A percentile compares a stretch with the other conserved stretches of the same genome.
These are phyloP conservation scores for Bos javanicus DNA, from an alignment of 2,113 vertebrate species.

Conservation along the genomic window DNA sequence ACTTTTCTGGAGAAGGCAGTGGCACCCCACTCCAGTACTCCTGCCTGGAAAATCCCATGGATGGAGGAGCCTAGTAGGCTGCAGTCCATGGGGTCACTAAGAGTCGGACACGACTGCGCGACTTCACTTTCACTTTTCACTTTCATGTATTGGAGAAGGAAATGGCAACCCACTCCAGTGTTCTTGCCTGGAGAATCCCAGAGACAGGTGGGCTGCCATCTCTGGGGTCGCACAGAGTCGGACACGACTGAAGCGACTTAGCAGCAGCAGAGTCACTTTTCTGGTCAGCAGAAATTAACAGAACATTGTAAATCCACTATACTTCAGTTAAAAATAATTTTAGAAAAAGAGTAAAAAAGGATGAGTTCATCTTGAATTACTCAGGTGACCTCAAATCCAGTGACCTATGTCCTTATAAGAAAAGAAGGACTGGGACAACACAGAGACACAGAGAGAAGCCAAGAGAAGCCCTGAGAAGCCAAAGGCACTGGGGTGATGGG, in stretches of 20 bases:
- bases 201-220: too few relatives aligned
- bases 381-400: background rate
- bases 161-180: too few relatives aligned
- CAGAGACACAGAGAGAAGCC: background rate
- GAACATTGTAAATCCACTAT: background rate
- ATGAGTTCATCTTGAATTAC: background rate
- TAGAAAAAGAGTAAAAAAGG: background rate
- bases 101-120: too few relatives aligned
- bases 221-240: too few relatives aligned
- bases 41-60: too few relatives aligned
- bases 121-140: too few relatives aligned
- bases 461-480: background rate
- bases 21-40: too few relatives aligned
- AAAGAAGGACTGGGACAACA: background rate
- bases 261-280: background rate
- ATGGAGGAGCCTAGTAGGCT: too few relatives aligned
- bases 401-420: background rate
- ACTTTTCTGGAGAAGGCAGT: background rate
- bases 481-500: fast-evolving
- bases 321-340: background rate
- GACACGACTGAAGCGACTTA: too few relatives aligned
- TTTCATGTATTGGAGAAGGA: too few relatives aligned
- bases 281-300: background rate
- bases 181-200: too few relatives aligned
- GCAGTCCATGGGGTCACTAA: too few relatives aligned